These are phyloP conservation scores for Brachypodius melanocephalos DNA, from an alignment of 2,113 vertebrate species.

Conservation along the genomic window DNA sequence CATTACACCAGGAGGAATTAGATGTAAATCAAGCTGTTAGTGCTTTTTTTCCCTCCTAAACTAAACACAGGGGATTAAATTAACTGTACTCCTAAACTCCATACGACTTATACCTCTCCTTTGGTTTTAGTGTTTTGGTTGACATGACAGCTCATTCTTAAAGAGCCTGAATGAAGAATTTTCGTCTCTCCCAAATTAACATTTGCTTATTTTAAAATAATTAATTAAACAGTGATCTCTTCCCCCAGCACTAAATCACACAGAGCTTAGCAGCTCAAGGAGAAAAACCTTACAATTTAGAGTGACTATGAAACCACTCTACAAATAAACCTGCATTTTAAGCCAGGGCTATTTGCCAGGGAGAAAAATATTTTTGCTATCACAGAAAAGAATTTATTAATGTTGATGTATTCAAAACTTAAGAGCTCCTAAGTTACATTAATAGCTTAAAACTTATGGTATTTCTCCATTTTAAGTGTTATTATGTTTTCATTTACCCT, in stretches of 20 bases:
- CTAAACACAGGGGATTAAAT: background rate
- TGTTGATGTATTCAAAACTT: background rate
- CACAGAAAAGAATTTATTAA: background rate
- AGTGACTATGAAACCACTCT: background rate
- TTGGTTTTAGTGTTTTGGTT: background rate
- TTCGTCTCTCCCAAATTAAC: background rate
- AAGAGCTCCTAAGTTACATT: background rate
- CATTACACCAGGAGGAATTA: background rate
- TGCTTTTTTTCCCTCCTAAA: background rate
- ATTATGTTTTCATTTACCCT: background rate
- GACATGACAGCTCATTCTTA: background rate
- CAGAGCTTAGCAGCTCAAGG: background rate
- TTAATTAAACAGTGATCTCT: background rate
- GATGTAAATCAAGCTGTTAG: background rate
- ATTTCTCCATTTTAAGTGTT: background rate
- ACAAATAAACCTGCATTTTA: background rate
- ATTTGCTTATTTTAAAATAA: conserved; percentile 17
- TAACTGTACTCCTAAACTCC: background rate
- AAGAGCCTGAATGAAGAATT: background rate
- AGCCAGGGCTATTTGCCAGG: background rate
- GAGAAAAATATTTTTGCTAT: background rate
- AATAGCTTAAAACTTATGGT: fast-evolving
- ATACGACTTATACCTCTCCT: background rate
- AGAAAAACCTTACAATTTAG: background rate
- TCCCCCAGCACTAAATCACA: background rate